Conservation (phyloP, 2,888 invertebrate genomes). For the Thyatira batis region DNA sequence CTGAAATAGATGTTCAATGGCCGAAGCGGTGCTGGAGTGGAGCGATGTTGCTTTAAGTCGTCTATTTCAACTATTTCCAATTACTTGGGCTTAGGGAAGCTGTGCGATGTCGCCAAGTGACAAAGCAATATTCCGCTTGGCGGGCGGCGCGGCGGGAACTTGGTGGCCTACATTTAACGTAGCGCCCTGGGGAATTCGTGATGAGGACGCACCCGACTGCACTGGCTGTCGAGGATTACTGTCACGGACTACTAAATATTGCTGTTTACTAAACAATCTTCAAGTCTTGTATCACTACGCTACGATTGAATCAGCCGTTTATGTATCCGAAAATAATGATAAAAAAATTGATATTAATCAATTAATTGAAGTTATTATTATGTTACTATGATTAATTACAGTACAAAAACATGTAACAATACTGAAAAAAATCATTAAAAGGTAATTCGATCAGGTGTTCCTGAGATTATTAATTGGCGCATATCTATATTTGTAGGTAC, state of each 20-base stretch:
- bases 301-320: slow-evolving; percentile 15
- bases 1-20: slow-evolving; percentile 7
- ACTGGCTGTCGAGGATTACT: slow-evolving; percentile 67
- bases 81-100: slow-evolving; percentile 79
- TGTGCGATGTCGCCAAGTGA: slow-evolving; percentile 78
- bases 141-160: slow-evolving; percentile 62
- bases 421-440: too few species aligned
- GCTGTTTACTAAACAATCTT: slow-evolving; percentile 49
- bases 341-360: too few species aligned
- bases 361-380: too few species aligned
- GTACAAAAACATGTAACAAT: too few species aligned
- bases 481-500: too few species aligned
- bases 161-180: slow-evolving; percentile 79
- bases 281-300: slow-evolving; percentile 19
- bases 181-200: slow-evolving; percentile 74
- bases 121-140: slow-evolving; percentile 79
- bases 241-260: slow-evolving; percentile 63
- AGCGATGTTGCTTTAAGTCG: slow-evolving; percentile 64
- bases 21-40: slow-evolving; percentile 13
- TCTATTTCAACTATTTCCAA: slow-evolving; percentile 82
- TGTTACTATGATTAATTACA: too few species aligned
- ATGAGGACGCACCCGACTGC: slow-evolving; percentile 70
- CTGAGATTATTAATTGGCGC: too few species aligned
- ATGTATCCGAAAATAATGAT: not conserved
- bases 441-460: too few species aligned